Evolutionary conservation across 2,113 vertebrate species (phyloP).

Genomic region (Coptodon bakossiorum): DNA sequence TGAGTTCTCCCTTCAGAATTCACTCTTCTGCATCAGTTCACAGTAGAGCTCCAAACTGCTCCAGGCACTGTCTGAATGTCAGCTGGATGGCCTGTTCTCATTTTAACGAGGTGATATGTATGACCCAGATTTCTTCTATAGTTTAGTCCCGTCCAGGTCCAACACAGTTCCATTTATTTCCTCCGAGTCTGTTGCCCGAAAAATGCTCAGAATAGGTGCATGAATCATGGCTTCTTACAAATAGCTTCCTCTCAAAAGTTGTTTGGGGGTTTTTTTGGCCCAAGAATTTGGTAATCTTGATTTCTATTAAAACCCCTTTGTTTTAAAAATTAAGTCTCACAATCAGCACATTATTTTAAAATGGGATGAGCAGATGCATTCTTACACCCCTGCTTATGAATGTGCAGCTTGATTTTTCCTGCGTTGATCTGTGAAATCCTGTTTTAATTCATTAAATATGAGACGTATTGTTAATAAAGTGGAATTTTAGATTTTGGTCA

Average conservation of each 20-base stretch:
- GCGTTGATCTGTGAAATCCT: neutral
- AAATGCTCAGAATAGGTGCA: neutral
- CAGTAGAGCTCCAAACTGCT: constrained; percentile 49
- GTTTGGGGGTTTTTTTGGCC: too few species aligned
- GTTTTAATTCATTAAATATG: neutral
- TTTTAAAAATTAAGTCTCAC: neutral
- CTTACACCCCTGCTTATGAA: neutral
- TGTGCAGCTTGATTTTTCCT: neutral
- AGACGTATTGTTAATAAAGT: neutral
- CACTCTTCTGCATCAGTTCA: constrained; percentile 63
- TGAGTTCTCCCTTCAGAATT: constrained; percentile 43
- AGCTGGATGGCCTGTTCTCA: constrained; percentile 49
- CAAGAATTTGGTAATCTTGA: neutral
- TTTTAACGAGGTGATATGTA: constrained; percentile 56
- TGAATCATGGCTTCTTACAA: neutral
- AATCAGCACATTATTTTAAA: neutral
- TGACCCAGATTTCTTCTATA: constrained; percentile 47
- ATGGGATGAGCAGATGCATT: neutral
- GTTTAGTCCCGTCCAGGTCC: constrained; percentile 22
- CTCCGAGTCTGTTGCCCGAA: neutral
- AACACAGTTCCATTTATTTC: neutral
- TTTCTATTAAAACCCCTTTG: neutral
- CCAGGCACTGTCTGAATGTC: constrained; percentile 61
- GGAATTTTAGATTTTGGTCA: neutral
- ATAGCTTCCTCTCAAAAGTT: neutral